Percentiles rank a stretch among this genome's conserved stretches.
phyloP scores from a whole-genome alignment of 2,113 vertebrate species.

The Stigmatopora nigra region DNA sequence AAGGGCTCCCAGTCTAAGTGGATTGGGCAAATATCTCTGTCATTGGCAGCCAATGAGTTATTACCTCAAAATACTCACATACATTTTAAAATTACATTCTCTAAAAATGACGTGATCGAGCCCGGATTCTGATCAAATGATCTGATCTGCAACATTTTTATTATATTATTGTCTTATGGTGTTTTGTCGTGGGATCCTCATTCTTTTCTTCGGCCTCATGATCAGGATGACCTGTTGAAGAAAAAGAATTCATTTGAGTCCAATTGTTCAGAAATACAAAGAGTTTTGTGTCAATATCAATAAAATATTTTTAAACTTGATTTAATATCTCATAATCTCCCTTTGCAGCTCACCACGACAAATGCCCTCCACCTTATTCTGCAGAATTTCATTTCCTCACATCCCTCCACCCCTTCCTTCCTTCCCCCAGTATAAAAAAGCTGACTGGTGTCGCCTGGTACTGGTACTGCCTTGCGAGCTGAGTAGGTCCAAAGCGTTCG shows the following conservation, averaged over 20 bases:
- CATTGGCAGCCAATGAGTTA: no score
- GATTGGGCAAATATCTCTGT: no score
- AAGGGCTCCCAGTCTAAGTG: no score
- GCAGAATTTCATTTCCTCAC: constrained; percentile 10
- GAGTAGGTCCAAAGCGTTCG: constrained; percentile 39
- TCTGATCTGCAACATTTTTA: no score
- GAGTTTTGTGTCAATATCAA: not conserved
- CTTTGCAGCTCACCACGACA: not conserved
- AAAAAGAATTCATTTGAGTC: not conserved
- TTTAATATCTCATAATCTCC: not conserved
- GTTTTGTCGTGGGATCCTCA: not conserved
- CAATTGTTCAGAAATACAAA: not conserved
- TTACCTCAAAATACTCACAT: no score
- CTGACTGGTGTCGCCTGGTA: constrained; percentile 64
- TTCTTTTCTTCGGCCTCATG: not conserved
- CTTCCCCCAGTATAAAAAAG: constrained; percentile 21
- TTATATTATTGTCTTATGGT: not conserved
- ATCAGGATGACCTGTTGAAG: constrained; percentile 9
- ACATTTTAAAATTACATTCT: no score
- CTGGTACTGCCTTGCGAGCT: constrained; percentile 43
- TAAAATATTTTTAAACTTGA: not conserved
- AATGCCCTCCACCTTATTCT: constrained; percentile 3
- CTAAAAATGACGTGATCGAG: no score
- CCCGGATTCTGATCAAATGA: no score
- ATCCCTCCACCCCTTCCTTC: constrained; percentile 5